These are phyloP conservation scores for Centropus unirufus DNA, from an alignment of 2,113 vertebrate genomes.

Conservation along the genomic window DNA sequence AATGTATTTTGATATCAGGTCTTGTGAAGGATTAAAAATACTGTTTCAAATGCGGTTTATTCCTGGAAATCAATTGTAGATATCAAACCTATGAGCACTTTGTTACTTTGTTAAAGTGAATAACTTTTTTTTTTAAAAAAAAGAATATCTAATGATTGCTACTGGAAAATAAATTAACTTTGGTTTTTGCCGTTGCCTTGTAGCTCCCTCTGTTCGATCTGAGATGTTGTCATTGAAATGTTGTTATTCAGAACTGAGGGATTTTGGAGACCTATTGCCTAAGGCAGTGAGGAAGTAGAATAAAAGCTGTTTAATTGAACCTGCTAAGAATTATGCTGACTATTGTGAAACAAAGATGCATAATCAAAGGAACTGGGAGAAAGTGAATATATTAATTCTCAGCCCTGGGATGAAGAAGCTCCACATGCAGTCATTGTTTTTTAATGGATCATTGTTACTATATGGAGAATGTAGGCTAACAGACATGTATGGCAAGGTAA, in stretches of 20 bases:
- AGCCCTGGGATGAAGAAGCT: background rate
- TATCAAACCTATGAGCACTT: background rate
- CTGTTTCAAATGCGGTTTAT: background rate
- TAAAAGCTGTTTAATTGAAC: conserved; percentile 37
- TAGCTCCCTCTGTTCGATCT: background rate
- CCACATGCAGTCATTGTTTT: background rate
- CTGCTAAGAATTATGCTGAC: background rate
- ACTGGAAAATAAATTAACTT: conserved; percentile 41
- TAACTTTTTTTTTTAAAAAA: background rate
- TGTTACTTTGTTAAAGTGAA: background rate
- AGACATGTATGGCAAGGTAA: background rate
- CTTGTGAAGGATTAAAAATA: background rate
- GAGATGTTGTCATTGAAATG: background rate
- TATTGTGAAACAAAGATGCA: conserved; percentile 18
- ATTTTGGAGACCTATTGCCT: conserved; percentile 7
- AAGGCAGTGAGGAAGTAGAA: conserved; percentile 7
- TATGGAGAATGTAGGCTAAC: background rate
- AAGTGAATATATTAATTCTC: background rate
- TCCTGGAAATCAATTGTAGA: background rate
- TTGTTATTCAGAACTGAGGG: conserved; percentile 32
- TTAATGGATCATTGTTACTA: background rate
- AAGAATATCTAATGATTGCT: background rate
- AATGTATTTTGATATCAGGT: background rate
- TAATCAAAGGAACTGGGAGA: background rate
- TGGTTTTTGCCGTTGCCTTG: background rate